Base-by-base conservation (phyloP, 1,140 invertebrate genomes). In the Euborellia annulipes region DNA sequence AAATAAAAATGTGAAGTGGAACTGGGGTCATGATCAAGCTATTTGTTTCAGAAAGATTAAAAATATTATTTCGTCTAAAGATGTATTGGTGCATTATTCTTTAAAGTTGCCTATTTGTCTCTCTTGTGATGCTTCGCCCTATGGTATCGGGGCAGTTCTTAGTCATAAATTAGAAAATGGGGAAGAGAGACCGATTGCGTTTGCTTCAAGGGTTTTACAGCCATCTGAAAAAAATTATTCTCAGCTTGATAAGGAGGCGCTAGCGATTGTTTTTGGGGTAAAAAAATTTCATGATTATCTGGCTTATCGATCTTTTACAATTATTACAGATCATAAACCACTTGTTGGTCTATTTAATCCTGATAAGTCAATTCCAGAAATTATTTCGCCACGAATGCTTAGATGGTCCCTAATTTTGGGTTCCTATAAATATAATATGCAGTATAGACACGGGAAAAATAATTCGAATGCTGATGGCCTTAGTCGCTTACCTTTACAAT, bases 311-410 rank as follows among this genome's bases (percentile, higher is more conserved):
- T 37, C 51, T 22, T 68, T 64, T 50, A 47, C 50, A 0, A 36
- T 68, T 2, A 42, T 55, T 11, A 66, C 63, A 1, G 70, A 71
- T 50, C 69, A 71, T 44, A 61, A 67, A 47, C 67, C 66, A 2
- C 47, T 72, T 3, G 16, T 62, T 0, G 50, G 52, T 3, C 59
- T 70, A 21, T 67, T 69, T 48, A 55, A 60, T 8, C 50, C 55
- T 11, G 50, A 48, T 20, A 51, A 38, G 2, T 41, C 58, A 9
- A 61, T 62, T 27, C 50, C 55, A 37, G 43, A 55, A 42, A 55
- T 64, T 36, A 45, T 60, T 7, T 55, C 52, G 39, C 55, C 54
- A 14, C 21, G 50, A 16, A 17, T 42, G 41, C 22, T 42, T 14
- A 8, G 41, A 18, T 42, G 41, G 41, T 19, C 7, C 22, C 20